phyloP scores from a whole-genome alignment of 37 sponge, comb jelly and placozoan species.

The Ephydatia muelleri region DNA sequence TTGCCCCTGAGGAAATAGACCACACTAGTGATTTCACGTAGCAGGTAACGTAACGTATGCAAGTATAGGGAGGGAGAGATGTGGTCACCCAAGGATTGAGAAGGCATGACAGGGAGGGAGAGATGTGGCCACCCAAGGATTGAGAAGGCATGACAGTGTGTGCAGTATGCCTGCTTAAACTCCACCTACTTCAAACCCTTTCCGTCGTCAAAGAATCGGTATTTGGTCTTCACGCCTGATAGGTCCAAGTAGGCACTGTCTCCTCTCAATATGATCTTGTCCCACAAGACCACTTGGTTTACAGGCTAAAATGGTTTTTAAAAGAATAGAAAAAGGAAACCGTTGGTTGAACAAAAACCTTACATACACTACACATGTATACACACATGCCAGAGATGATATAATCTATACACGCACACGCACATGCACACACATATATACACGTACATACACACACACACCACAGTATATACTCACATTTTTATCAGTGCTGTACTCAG shows the following conservation, averaged over 20 bases:
- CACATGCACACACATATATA: background rate
- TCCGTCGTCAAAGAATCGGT: conserved; percentile 95
- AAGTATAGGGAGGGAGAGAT: background rate
- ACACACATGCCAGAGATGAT: no score
- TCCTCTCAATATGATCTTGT: conserved; percentile 88
- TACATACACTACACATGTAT: no score
- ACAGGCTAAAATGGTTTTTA: conserved; percentile 36
- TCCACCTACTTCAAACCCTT: conserved; percentile 71
- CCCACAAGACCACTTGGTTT: conserved; percentile 95
- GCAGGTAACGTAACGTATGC: background rate
- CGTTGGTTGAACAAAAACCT: background rate
- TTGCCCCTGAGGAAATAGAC: conserved; percentile 58
- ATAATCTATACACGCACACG: background rate
- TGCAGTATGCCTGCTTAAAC: background rate
- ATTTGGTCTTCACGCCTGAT: conserved; percentile 59
- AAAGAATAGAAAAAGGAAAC: background rate
- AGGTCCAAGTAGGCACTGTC: conserved; percentile 70
- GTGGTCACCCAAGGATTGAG: background rate
- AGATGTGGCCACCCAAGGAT: background rate
- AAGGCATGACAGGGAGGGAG: background rate
- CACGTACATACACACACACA: background rate
- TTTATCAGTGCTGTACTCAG: conserved; percentile 71
- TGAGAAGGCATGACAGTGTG: background rate
- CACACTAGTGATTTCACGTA: background rate
- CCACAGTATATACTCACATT: conserved; percentile 57